Evolutionary conservation across 2,113 vertebrate species (phyloP).

Genomic region (Octodon degus): DNA sequence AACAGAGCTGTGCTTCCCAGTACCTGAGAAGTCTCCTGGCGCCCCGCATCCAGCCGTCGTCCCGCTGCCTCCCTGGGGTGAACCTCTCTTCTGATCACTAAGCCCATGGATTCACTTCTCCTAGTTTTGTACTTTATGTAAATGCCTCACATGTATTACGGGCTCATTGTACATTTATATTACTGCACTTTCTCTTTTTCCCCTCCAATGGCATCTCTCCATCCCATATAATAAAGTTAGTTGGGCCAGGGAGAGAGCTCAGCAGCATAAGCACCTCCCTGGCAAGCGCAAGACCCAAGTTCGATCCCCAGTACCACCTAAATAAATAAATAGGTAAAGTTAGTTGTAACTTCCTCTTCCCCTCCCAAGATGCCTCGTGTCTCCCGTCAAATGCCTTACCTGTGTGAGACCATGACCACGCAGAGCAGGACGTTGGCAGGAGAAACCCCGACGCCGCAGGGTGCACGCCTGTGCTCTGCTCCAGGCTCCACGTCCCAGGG

Average conservation of each 20-base stretch:
- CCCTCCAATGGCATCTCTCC: neutral
- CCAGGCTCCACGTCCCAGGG: neutral
- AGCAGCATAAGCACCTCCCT: too few relatives aligned
- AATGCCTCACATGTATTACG: neutral
- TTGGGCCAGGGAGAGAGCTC: too few relatives aligned
- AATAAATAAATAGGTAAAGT: neutral
- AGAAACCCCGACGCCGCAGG: neutral
- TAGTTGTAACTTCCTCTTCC: neutral
- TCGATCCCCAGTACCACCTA: too few relatives aligned
- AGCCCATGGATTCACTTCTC: neutral
- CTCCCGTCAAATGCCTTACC: fast-evolving
- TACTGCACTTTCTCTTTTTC: neutral
- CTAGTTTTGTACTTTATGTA: neutral
- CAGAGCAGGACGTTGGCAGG: neutral
- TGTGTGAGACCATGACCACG: neutral
- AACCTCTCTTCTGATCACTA: neutral
- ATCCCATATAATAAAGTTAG: neutral
- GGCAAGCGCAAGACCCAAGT: too few relatives aligned
- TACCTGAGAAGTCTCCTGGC: neutral
- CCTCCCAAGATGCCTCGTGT: neutral
- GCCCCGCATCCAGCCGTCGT: neutral
- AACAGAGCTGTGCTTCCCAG: neutral
- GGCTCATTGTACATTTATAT: neutral
- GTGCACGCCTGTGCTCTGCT: neutral
- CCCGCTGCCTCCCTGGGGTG: neutral